Base-by-base conservation (phyloP, 64 coral and sea anemone genomes). In the Porites australiensis region DNA sequence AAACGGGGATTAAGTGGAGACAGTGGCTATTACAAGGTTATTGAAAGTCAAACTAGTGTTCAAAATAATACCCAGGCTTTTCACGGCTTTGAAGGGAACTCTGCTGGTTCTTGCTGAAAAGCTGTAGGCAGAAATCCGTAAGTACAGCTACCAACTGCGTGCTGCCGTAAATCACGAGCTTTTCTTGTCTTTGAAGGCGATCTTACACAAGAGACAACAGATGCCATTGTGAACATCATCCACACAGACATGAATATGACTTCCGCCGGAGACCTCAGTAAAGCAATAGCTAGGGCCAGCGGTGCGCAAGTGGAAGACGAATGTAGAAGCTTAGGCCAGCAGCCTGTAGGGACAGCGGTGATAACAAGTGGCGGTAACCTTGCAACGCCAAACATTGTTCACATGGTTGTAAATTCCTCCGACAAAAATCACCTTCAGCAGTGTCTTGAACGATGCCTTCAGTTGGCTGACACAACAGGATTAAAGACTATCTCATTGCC, bases 161-260 rank as follows among this genome's bases (percentile, higher is more conserved):
- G 58, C 13, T 18, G 62, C 5, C 61, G 0, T 4, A 64, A 64
- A 64, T 8, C 11, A 64, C 11, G 61, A 64, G 4, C 0, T 4
- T 15, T 18, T 64, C 16, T 14, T 64, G 13, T 64, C 44, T 13
- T 92, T 44, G 84, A 88, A 48, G 94, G 94, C 4, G 90, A 96
- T 50, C 76, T 96, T 5, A 51, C 75, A 0, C 46, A 84, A 13
- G 84, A 96, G n/a, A 70, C 73, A n/a, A 78, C 85, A 61, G 94
- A 96, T 37, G 94, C 91, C 64, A 96, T 96, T 45, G 90, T 96
- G 0, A 96, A 96, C 22, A 82, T 96, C 16, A 96, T 65, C 37
- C 48, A 89, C 12, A 82, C 77, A n/a, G 70, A 88, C 70, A 88
- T 96, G 94, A 63, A 84, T 5, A 88, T 96, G 83, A 12, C 58